Evolutionary conservation across 2,113 vertebrate species (phyloP).

Genomic region (Agelaius tricolor): DNA sequence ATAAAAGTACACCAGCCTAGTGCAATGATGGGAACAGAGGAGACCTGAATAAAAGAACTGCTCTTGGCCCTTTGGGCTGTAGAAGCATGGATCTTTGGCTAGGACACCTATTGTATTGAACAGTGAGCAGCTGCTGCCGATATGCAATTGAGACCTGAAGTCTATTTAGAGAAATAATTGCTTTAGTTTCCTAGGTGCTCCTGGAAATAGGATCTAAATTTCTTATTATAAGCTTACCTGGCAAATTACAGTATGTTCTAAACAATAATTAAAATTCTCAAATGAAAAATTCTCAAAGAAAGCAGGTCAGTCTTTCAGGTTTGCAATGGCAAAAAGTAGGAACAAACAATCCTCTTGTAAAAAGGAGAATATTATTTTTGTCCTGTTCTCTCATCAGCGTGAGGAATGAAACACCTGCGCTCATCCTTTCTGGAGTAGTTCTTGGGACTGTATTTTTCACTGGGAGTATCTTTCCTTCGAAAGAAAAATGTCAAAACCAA

Average conservation of each 20-base stretch:
- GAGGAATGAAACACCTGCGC: conserved; percentile 40
- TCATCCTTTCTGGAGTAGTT: not conserved
- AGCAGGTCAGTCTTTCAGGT: conserved; percentile 13
- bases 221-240: conserved; percentile 39
- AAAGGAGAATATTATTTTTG: not conserved
- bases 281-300: conserved; percentile 49
- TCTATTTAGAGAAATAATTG: conserved; percentile 63
- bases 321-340: not conserved
- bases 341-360: conserved; percentile 40
- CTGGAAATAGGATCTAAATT: conserved; percentile 53
- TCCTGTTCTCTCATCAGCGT: not conserved
- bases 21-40: not conserved
- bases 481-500: not conserved
- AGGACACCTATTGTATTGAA: conserved; percentile 15
- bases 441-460: not conserved
- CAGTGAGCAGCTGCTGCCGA: conserved; percentile 52
- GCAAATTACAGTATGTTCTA: conserved; percentile 49
- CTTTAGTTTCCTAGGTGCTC: conserved; percentile 50
- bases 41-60: conserved; percentile 2
- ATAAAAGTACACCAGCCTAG: not conserved
- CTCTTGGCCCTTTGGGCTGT: conserved; percentile 14
- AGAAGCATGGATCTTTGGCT: conserved; percentile 9
- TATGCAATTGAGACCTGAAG: conserved; percentile 21
- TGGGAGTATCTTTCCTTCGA: not conserved
- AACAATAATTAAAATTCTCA: conserved; percentile 44